phyloP scores from a whole-genome alignment of 2,888 invertebrate species.

The Operophtera brumata region DNA sequence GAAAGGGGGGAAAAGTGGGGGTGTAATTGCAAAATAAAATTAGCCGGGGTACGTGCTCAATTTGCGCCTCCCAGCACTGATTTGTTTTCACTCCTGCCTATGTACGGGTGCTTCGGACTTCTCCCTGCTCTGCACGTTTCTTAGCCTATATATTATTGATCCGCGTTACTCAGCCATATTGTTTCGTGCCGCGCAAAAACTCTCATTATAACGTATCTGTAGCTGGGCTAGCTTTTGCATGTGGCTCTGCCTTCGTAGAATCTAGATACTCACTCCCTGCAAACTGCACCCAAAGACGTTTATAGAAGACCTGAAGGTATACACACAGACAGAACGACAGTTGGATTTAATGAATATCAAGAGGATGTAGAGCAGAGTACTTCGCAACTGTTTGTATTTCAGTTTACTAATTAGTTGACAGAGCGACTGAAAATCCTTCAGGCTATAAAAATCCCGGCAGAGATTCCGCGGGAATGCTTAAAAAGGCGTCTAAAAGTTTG shows the following conservation, averaged over 20 bases:
- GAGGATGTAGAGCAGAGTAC: not conserved
- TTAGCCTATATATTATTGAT: constrained; percentile 80
- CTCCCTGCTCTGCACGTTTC: constrained; percentile 59
- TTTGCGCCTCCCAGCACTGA: constrained; percentile 79
- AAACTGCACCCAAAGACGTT: too few species aligned
- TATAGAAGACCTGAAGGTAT: too few species aligned
- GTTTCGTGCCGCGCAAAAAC: constrained; percentile 40
- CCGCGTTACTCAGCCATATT: constrained; percentile 61
- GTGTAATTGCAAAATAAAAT: constrained; percentile 82
- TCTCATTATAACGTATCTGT: constrained; percentile 8
- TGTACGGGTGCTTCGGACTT: constrained; percentile 49
- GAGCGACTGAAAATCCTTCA: constrained; percentile 59
- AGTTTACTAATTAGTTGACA: constrained; percentile 63
- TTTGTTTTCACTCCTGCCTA: constrained; percentile 76
- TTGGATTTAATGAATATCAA: too few species aligned
- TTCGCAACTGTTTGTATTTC: not conserved
- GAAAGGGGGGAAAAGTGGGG: constrained; percentile 47
- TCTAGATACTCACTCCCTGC: too few species aligned
- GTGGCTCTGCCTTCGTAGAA: not conserved
- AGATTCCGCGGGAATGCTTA: constrained; percentile 67
- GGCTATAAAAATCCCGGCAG: constrained; percentile 57
- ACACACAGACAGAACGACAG: too few species aligned
- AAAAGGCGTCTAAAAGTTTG: constrained; percentile 72
- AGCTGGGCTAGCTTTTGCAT: not conserved
- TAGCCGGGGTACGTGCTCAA: constrained; percentile 81